Base-by-base conservation (phyloP, 2,888 invertebrate species). In the Aproaerema taeniolella region DNA sequence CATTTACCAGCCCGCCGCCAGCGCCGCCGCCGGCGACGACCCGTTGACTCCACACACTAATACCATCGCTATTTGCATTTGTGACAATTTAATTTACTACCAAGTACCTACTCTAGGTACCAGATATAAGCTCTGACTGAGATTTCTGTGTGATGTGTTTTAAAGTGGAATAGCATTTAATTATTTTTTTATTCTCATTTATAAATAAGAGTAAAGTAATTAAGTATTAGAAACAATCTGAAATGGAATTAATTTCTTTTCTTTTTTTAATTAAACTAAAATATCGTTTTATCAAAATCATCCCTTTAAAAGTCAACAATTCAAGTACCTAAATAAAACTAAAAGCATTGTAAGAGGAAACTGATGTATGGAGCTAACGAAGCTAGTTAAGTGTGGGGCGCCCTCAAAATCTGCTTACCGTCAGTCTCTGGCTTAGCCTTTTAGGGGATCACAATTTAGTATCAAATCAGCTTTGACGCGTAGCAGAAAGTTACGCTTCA, bases 1-100 rank as follows among this genome's bases (percentile, higher is more conserved):
- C 86, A 86, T 82, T 85, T 79, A 70, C 72, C 82, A 69, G 79
- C 77, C 79, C 62, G 55, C 57, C 55, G 55, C 52, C 55, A 45
- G 50, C 30, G 37, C 5, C 29, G 13, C n/a, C 15, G 16, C 13
- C 28, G 17, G 6, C 35, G 35, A 26, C 26, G 12, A 25, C 9
- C 5, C 20, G n/a, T n/a, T n/a, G n/a, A n/a, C n/a, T n/a, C n/a
- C 35, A 7, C 24, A 20, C 24, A 9, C 24, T 9, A 20, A 5
- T 20, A 20, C 24, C 24, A 9, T 48, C n/a, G 5, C 24, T 7
- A 11, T n/a, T 10, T n/a, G 5, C 6, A 5, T 15, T 20, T 26
- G 35, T 35, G 35, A 26, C 26, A 35, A 15, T 35, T 14, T 13
- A 20, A 20, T 20, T 7, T 20, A 20, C 24, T 7, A 20, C 5